phyloP scores from a whole-genome alignment of 2,113 vertebrate genomes.

The Lepus timidus region DNA sequence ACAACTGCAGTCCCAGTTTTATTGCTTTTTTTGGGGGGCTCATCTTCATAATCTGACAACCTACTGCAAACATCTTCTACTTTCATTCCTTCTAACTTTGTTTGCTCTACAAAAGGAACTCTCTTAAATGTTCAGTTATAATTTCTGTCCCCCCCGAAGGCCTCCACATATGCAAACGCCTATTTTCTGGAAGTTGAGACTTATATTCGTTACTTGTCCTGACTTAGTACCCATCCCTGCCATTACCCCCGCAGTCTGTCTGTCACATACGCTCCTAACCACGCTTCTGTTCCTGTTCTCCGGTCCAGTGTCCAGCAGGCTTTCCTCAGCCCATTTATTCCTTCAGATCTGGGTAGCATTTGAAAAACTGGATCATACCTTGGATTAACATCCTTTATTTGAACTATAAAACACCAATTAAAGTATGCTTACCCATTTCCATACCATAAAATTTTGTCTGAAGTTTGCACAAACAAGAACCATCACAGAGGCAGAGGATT shows the following conservation, averaged over 20 bases:
- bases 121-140: background rate
- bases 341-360: background rate
- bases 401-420: background rate
- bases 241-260: background rate
- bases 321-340: background rate
- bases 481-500: background rate
- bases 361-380: background rate
- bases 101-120: background rate
- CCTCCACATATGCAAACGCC: no score
- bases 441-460: background rate
- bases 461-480: background rate
- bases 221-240: background rate
- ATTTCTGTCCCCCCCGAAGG: background rate
- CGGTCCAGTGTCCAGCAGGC: rapidly evolving
- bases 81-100: background rate
- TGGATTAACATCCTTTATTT: background rate
- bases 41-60: background rate
- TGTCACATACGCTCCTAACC: background rate
- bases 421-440: background rate
- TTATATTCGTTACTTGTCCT: background rate
- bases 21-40: background rate
- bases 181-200: background rate
- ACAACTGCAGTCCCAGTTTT: background rate
- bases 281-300: background rate
- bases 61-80: background rate